phyloP scores from a whole-genome alignment of 1,140 invertebrate species.

The Pseudomyrmex gracilis region DNA sequence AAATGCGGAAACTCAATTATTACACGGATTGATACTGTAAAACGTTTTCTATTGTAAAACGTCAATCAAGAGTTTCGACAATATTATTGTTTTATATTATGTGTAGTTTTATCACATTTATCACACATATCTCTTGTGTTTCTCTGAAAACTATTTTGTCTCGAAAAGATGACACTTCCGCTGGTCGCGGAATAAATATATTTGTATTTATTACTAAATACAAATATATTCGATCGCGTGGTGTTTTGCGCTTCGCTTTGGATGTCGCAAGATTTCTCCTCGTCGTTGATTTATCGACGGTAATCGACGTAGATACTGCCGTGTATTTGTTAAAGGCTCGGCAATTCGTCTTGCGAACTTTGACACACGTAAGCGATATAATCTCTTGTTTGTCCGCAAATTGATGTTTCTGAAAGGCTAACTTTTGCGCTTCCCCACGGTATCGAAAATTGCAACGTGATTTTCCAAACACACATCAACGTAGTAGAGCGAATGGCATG shows the following conservation, averaged over 20 bases:
- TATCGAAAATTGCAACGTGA: conserved; percentile 6
- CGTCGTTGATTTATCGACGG: not conserved
- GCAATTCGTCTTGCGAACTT: not conserved
- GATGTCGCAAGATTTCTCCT: conserved; percentile 1
- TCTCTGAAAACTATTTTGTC: not conserved
- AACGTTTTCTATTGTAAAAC: not conserved
- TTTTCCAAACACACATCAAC: conserved; percentile 14
- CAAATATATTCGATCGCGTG: not conserved
- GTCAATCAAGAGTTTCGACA: too few species aligned
- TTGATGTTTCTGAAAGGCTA: not conserved
- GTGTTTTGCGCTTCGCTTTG: not conserved
- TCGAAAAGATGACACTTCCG: too few species aligned
- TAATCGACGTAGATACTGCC: not conserved
- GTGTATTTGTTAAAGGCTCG: not conserved
- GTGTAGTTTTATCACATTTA: not conserved
- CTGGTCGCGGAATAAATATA: not conserved
- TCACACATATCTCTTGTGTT: not conserved
- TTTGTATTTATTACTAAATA: not conserved
- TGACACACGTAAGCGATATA: not conserved
- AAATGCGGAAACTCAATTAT: not conserved
- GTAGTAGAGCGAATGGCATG: conserved; percentile 44
- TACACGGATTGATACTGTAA: not conserved
- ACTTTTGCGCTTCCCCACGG: not conserved
- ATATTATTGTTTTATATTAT: too few species aligned
- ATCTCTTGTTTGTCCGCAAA: not conserved